These are phyloP conservation scores for Mastomys natalensis DNA, from an alignment of 2,113 vertebrate species.

Conservation along the genomic window DNA sequence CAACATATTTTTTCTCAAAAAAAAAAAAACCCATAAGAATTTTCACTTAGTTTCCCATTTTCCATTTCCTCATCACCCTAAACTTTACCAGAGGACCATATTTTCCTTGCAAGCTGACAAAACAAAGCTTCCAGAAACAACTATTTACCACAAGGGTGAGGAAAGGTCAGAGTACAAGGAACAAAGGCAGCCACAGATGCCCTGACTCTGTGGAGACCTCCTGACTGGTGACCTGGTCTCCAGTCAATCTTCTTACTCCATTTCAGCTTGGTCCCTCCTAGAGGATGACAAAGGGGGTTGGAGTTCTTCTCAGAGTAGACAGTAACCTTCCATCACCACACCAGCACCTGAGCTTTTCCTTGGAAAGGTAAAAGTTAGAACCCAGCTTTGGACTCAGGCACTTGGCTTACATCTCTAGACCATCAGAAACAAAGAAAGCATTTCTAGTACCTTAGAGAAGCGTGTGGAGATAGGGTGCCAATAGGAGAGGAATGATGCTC, in stretches of 20 bases:
- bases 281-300: not conserved
- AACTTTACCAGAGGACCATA: not conserved
- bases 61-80: not conserved
- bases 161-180: no score
- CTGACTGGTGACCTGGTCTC: not conserved
- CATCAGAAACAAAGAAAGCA: not conserved
- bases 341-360: not conserved
- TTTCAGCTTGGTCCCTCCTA: not conserved
- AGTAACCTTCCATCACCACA: not conserved
- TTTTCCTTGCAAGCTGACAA: not conserved
- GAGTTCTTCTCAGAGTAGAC: no score
- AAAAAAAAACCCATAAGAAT: not conserved
- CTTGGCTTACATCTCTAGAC: not conserved
- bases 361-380: not conserved
- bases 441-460: not conserved
- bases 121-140: slow-evolving; percentile 33
- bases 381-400: not conserved
- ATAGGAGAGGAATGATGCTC: no score
- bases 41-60: not conserved
- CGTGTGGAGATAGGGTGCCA: not conserved
- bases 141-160: not conserved
- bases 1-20: slow-evolving; percentile 27
- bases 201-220: not conserved
- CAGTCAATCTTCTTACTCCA: not conserved
- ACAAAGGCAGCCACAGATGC: not conserved